These are phyloP conservation scores for Apostichopus leukothele DNA, from an alignment of 53 echinoderm and acorn worm genomes.

Conservation along the genomic window DNA sequence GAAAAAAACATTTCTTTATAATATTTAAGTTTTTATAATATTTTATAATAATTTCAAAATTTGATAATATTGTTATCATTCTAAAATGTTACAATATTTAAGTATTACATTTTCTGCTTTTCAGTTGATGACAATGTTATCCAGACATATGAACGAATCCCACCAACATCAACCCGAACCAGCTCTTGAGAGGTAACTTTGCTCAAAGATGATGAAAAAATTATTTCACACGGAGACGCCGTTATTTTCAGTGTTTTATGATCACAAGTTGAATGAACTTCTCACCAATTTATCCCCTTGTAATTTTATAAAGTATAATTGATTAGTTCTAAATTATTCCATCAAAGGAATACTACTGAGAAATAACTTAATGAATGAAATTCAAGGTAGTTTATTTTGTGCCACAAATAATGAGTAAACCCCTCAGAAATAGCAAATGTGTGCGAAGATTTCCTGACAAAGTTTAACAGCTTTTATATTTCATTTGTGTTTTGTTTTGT, in stretches of 20 bases:
- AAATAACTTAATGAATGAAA: not conserved
- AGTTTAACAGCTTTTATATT: too few relatives aligned
- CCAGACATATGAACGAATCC: not conserved
- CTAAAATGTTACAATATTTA: too few relatives aligned
- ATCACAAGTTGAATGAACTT: not conserved
- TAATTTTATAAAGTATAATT: not conserved
- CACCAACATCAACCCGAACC: not conserved
- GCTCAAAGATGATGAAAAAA: not conserved
- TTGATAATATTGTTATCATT: too few relatives aligned
- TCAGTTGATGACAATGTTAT: constrained; percentile 3
- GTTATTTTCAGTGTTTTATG: too few relatives aligned
- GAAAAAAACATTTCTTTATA: too few relatives aligned
- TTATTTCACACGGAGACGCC: too few relatives aligned
- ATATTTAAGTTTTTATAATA: too few relatives aligned
- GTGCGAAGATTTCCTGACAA: too few relatives aligned
- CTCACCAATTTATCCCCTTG: not conserved
- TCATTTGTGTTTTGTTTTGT: not conserved
- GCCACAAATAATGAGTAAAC: too few relatives aligned
- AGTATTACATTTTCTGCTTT: not conserved
- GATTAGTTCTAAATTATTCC: not conserved
- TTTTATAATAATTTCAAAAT: too few relatives aligned
- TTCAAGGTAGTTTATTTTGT: not conserved
- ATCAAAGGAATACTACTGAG: not conserved
- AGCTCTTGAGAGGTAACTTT: not conserved
- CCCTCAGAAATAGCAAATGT: too few relatives aligned